phyloP scores from a whole-genome alignment of 35 echinoderm and acorn worm species.

The Stichopus chloronotus region DNA sequence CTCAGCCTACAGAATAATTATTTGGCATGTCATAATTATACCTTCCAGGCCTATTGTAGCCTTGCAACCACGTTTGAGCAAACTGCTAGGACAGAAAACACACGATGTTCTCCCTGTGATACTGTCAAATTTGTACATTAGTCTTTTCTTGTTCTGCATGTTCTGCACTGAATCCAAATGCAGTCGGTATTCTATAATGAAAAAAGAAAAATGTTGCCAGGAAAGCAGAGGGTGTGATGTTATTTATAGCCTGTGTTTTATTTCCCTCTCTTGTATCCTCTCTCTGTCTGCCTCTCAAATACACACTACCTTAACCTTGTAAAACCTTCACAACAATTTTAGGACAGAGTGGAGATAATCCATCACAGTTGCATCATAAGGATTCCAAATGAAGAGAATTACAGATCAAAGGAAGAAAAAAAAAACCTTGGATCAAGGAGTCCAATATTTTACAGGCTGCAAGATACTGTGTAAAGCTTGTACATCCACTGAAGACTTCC shows the following conservation, averaged over 20 bases:
- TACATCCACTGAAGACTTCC: background rate
- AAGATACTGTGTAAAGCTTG: background rate
- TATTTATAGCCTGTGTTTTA: background rate
- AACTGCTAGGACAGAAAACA: background rate
- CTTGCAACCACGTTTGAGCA: background rate
- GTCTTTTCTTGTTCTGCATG: no score
- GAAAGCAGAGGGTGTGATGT: background rate
- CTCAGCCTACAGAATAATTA: background rate
- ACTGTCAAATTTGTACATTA: background rate
- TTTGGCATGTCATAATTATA: background rate
- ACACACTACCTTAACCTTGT: background rate
- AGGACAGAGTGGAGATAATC: background rate
- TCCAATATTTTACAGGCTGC: background rate
- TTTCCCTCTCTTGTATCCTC: no score
- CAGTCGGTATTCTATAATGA: no score
- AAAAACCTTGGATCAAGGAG: constrained; percentile 4
- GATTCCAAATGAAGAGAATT: background rate
- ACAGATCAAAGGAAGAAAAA: background rate
- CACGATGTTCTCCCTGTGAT: background rate
- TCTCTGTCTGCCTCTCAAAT: background rate
- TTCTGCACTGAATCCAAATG: no score
- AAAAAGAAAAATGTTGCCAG: background rate
- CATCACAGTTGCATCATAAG: background rate
- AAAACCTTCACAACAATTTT: constrained; percentile 6
- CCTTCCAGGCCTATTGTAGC: background rate